Evolutionary conservation across 2,888 invertebrate genomes (phyloP), one percentile per base, ranked within the genome.

Genomic region (Deroplatys truncata): DNA sequence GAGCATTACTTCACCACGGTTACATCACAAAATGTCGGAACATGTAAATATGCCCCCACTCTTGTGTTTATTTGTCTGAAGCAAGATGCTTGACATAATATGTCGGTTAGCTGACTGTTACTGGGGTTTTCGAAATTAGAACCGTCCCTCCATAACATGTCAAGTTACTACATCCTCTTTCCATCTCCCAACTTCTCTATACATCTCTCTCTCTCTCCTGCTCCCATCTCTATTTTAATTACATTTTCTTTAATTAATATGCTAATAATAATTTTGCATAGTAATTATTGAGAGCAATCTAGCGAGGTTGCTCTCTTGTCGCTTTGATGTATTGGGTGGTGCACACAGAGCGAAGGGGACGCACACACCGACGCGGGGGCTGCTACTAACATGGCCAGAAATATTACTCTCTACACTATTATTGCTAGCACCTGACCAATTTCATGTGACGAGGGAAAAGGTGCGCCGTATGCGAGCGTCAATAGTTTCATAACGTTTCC

Each of bases 231-330:
- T 92, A 94, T 94, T 94, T 94, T 94, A 94, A 94, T 94, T 94
- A 94, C 93, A 94, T 94, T 93, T 94, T 94, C 94, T 94, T 94
- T 94, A 94, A 94, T 94, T 94, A 94, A 94, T 94, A 94, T 94
- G 94, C 94, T 94, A 94, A 94, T 94, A 91, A 91, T 91, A 93
- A 94, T 94, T 94, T 94, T 94, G 94, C 94, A 94, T 94, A 94
- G 93, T 94, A 94, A 94, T 94, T 94, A 94, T 94, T 93, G 93
- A 92, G 93, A 93, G 93, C 93, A 93, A 93, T 94, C 93, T 94
- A 93, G 93, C 93, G 93, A 93, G 92, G 86, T 84, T 83, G 88
- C 82, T 86, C 93, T 93, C 92, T 93, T 93, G 93, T 93, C 93
- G 93, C 94, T 94, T 94, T 94, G 94, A 94, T 93, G 93, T 93